phyloP scores from a whole-genome alignment of 2,113 vertebrate genomes.

The Miniopterus natalensis region DNA sequence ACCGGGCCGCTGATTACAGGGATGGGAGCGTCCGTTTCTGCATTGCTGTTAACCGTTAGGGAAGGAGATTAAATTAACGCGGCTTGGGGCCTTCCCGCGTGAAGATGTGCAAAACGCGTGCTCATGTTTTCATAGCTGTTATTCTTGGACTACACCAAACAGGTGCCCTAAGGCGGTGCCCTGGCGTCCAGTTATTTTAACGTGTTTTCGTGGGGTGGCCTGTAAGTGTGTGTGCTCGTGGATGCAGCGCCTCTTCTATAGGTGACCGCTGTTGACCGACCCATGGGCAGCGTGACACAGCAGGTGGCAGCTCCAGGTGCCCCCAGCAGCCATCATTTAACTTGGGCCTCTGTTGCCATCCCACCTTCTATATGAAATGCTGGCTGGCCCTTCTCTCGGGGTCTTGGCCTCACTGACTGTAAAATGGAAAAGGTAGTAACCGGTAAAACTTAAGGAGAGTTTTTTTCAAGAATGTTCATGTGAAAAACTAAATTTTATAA shows the following conservation, averaged over 20 bases:
- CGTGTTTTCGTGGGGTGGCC: constrained; percentile 52
- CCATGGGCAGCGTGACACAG: background rate
- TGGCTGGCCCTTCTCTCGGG: background rate
- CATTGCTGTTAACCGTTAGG: constrained; percentile 88
- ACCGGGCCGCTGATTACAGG: constrained; percentile 95
- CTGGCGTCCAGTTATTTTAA: constrained; percentile 54
- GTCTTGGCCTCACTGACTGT: background rate
- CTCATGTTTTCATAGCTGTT: constrained; percentile 73
- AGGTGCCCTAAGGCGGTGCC: constrained; percentile 15
- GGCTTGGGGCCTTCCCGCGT: constrained; percentile 79
- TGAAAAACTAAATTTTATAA: background rate
- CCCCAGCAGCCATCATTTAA: background rate
- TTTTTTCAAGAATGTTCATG: background rate
- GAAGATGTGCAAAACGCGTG: constrained; percentile 81
- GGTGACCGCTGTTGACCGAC: constrained; percentile 61
- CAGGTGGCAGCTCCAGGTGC: background rate
- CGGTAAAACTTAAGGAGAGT: background rate
- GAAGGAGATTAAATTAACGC: constrained; percentile 94
- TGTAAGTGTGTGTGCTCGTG: background rate
- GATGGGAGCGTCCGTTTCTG: constrained; percentile 94
- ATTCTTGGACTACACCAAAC: constrained; percentile 53
- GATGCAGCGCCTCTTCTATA: constrained; percentile 60
- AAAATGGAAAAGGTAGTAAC: background rate
- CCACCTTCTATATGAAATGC: background rate
- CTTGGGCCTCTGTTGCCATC: background rate